Evolutionary conservation across 2,888 invertebrate genomes (phyloP).

Genomic region (Exocentrus adspersus): DNA sequence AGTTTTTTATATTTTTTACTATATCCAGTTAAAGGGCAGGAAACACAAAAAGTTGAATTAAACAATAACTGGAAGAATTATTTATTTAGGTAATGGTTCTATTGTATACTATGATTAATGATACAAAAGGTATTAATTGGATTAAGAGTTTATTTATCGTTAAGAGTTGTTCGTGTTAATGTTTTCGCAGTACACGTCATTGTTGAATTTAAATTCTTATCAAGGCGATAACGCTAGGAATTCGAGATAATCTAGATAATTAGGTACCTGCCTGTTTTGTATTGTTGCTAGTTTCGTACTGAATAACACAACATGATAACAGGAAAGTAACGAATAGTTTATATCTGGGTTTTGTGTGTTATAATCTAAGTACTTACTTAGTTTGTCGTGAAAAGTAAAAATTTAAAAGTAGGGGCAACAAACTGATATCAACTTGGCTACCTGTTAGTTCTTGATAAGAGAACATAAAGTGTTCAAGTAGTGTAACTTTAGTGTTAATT

Average conservation of each 20-base stretch:
- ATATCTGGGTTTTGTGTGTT: too few relatives aligned
- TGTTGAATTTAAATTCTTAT: conserved; percentile 24
- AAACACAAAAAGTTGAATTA: too few relatives aligned
- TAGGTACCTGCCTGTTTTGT: background rate
- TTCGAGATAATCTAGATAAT: conserved; percentile 20
- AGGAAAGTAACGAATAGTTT: background rate
- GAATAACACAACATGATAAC: background rate
- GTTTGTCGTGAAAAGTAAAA: background rate
- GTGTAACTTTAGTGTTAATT: background rate
- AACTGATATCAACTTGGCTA: conserved; percentile 25
- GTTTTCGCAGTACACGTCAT: conserved; percentile 20
- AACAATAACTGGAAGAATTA: too few relatives aligned
- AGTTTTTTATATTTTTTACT: too few relatives aligned
- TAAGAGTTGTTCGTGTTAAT: conserved; percentile 7
- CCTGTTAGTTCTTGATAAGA: conserved; percentile 27
- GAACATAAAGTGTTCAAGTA: background rate
- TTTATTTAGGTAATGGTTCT: too few relatives aligned
- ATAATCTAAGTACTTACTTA: too few relatives aligned
- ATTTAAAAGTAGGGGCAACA: conserved; percentile 17
- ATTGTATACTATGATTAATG: too few relatives aligned
- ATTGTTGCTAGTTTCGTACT: conserved; percentile 7
- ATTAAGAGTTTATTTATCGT: conserved; percentile 12
- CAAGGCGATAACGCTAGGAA: conserved; percentile 15
- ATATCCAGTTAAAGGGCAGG: too few relatives aligned
- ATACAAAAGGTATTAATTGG: conserved; percentile 8